Base-by-base conservation (phyloP, 2,888 invertebrate species). In the Philaethria dido region DNA sequence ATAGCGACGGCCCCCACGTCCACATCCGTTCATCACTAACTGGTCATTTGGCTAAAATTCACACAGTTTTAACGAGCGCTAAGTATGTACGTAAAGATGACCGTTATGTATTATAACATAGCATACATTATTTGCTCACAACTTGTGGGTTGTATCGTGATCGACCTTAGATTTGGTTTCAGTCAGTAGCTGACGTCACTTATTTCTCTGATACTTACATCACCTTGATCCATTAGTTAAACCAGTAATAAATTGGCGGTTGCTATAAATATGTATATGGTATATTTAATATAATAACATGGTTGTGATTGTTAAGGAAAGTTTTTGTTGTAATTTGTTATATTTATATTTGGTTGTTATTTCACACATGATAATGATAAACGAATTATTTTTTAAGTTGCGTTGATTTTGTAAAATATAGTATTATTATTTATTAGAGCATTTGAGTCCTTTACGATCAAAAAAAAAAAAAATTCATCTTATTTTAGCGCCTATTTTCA, bases 131-230 rank as follows among this genome's bases (percentile, higher is more conserved):
- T 57, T 47, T 66, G 48, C 45, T 68, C 48, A 45, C 52, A n/a
- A 29, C 48, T 57, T 62, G 69, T 66, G 62, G 67, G 64, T 69
- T 52, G 57, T 16, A 42, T 55, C 4, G 66, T 67, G 64, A 69
- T 82, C 75, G 86, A 82, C 85, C 87, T 88, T 84, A 83, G 80
- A 74, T 81, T 78, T 78, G 78, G 78, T 84, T 82, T 83, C 81
- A 79, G 82, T 79, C 76, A 73, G 76, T 75, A 77, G 69, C 72
- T 89, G 85, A 88, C 89, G 87, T 89, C 83, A 89, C 65, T 73
- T 77, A 80, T 79, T 80, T 78, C 78, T 81, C 80, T 77, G 79
- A 83, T 84, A 83, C 60, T 64, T 79, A 83, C 80, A 77, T 85
- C 73, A 77, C 86, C 87, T 89, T 88, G 86, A 82, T 87, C 81